Base-by-base conservation (phyloP, 2,797 vertebrate species). In the Peromyscus aztecus region DNA sequence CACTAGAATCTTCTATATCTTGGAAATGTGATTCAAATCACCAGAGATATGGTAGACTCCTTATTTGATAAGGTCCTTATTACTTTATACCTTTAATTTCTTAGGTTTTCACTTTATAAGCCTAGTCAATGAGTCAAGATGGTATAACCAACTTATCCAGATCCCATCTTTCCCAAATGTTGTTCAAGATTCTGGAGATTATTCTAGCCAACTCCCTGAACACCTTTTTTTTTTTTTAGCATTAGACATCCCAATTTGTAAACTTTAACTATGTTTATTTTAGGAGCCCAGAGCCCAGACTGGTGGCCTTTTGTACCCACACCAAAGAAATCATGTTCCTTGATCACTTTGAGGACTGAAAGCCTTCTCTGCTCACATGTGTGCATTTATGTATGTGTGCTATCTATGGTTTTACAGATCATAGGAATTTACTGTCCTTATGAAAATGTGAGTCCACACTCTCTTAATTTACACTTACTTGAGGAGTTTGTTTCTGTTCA, bases 1-100 rank as follows among this genome's bases (percentile, higher is more conserved):
- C 2, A 69, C 31, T 14, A 92, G 10, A 52, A 43, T 3, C 46
- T 63, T 90, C 23, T 49, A 11, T 57, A 69, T 63, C 91, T 69
- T 75, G 10, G 37, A 89, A 95, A 80, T 89, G 40, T 85, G 65
- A 85, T 40, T 43, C 24, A 86, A 89, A 67, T 94, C 82, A 61
- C 34, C 67, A 31, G 59, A 57, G 76, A 34, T 29, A 59, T 27
- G 7, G 40, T 4, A 93, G 4, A 8, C 5, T 2, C 16, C 29
- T 92, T 52, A 49, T 29, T 94, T 55, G n/a, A 34, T 1, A 37
- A 52, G 1, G 6, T 76, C 19, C 29, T 43, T 89, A 9, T 59
- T 78, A 82, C 17, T 40, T 37, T 37, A 1, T 52, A 14, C 73
- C 31, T 40, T 76, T 82, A 71, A 77, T 21, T 9, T 67, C 43